Percentiles rank a stretch among this genome's conserved stretches.
Conservation (phyloP, 2,888 invertebrate species). For the Blastobasis lacticolella region DNA sequence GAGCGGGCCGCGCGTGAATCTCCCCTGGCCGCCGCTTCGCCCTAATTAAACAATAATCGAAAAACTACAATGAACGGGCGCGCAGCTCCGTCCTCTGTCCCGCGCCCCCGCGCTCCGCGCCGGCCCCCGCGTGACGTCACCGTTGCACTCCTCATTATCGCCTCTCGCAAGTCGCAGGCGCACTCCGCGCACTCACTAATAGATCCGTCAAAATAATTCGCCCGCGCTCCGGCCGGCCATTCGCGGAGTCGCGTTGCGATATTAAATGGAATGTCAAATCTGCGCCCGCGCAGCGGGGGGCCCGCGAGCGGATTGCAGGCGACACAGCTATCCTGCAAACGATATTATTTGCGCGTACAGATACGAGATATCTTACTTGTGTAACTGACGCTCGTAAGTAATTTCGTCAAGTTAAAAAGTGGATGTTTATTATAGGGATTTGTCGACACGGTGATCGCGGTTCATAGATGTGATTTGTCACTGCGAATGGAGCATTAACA, state of each 20-base stretch:
- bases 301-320: neutral
- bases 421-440: too few species aligned
- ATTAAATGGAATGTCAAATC: neutral
- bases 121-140: slow-evolving; percentile 50
- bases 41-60: slow-evolving; percentile 75
- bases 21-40: slow-evolving; percentile 70
- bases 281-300: neutral
- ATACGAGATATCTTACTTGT: too few species aligned
- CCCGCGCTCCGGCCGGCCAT: neutral
- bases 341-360: too few species aligned
- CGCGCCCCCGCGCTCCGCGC: slow-evolving; percentile 25
- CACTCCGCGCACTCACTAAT: slow-evolving; percentile 34
- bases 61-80: slow-evolving; percentile 74
- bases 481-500: too few species aligned
- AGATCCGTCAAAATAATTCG: slow-evolving; percentile 41
- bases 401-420: too few species aligned
- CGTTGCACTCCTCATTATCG: slow-evolving; percentile 70
- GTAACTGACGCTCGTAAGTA: too few species aligned
- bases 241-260: slow-evolving; percentile 1
- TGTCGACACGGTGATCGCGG: too few species aligned
- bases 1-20: slow-evolving; percentile 48
- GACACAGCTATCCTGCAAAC: neutral
- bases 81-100: slow-evolving; percentile 63
- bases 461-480: too few species aligned
- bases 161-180: slow-evolving; percentile 55